Evolutionary conservation across 2,888 invertebrate genomes (phyloP), one percentile per base, ranked within the genome.

Genomic region (Caenorhabditis doughertyi): DNA sequence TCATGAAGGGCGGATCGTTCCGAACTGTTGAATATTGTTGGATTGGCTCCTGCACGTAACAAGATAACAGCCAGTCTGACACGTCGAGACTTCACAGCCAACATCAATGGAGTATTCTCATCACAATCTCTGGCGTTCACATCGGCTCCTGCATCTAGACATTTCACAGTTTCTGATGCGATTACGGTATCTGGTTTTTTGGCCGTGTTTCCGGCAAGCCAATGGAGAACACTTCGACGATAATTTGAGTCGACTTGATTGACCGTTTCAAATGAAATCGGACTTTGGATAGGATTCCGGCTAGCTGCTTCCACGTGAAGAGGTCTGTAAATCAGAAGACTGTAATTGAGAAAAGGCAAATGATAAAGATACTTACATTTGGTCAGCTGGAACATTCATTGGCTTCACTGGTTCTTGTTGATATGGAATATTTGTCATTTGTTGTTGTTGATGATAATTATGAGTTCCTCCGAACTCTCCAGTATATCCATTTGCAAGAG

Each of bases 1-100:
- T 83, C 82, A 58, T 88, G 87, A n/a, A 90, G 84, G n/a, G 86
- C 83, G 9, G 85, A 85, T 16, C 85, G 49, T 29, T 85, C 84
- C 23, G 72, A 70, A 3, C 73, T 79, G 79, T 89, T 86, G 67
- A 81, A 68, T 39, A 87, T 84, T 3, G 80, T 84, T n/a, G 87
- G 87, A 71, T 87, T 47, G 4, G 70, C 83, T 5, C 79, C 79
- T 7, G 8, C 47, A 9, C 16, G 21, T 58, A 83, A 23, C 35
- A 83, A 13, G 0, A 76, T 18, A 0, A 67, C 35, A 0, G 47
- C 74, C 8, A 83, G 25, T 7, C 76, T 47, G 9, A 53, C 47
- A 21, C 83, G 55, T 27, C 58, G 42, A 2, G 83, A 65, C 13
- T 47, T 51, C 0, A 83, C 83, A 2, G 83, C 83, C 25, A 83